Evolutionary conservation across 2,113 vertebrate species (phyloP).

Genomic region (Phaethornis superciliosus): DNA sequence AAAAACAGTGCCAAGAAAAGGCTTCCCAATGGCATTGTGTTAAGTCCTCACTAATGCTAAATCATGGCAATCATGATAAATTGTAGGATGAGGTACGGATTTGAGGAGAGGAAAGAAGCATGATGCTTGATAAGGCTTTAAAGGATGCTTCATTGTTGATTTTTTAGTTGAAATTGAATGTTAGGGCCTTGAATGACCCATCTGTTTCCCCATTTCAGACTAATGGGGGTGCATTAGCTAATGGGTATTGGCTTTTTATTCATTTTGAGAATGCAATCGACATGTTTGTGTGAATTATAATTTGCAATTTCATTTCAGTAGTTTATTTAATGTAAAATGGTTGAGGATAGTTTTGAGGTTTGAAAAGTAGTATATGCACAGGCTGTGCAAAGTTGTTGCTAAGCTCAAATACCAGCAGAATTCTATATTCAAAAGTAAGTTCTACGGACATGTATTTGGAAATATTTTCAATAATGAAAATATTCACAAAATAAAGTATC

Average conservation of each 20-base stretch:
- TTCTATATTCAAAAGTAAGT: neutral
- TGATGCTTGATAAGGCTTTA: slow-evolving; percentile 37
- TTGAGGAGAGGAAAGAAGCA: slow-evolving; percentile 2
- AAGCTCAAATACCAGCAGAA: neutral
- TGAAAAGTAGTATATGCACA: neutral
- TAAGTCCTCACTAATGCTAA: neutral
- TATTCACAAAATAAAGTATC: neutral
- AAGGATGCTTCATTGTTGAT: neutral
- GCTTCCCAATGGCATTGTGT: neutral
- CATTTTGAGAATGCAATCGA: neutral
- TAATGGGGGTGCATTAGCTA: neutral
- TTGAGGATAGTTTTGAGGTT: neutral
- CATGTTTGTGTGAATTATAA: neutral
- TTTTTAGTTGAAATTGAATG: neutral
- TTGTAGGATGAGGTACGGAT: neutral
- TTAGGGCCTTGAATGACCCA: neutral
- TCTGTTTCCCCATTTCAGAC: neutral
- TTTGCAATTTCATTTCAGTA: neutral
- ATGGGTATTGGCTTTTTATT: neutral
- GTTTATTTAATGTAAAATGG: neutral
- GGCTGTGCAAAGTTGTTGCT: neutral
- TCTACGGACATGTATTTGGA: neutral
- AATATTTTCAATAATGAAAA: neutral
- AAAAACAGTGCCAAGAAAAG: neutral
- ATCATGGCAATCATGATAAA: neutral